Evolutionary conservation across 1,140 invertebrate genomes (phyloP), one percentile per base, ranked within the genome.

Genomic region (Portunus trituberculatus): DNA sequence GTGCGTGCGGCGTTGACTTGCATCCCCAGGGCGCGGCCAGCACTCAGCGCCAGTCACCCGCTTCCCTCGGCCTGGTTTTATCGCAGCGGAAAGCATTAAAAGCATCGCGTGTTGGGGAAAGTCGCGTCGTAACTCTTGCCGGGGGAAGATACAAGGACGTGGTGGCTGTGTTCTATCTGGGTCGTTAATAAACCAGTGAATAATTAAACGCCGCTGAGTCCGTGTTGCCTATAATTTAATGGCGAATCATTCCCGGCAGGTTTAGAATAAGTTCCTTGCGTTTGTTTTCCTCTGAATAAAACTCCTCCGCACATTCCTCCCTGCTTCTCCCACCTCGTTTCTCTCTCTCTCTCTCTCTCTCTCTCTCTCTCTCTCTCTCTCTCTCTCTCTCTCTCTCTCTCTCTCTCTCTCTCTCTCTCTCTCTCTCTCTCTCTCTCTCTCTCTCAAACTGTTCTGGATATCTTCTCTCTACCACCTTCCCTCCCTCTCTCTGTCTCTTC

Each of bases 331-430:
- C 45, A 48, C 45, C 12, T 29, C 28, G 32, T 89, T 10, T 89
- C 45, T 46, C 45, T 45, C 32, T 89, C 31, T 89, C 31, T 89
- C 87, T 89, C 31, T 89, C 32, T 45, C 87, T 89, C 32, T 89
- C 87, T 89, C 31, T 89, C 87, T 89, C 32, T 89, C 87, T 45
- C 32, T 89, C 87, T 45, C 87, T 45, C 31, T 89, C 2, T 87
- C 28, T 6, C 52, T 90, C 28, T 90, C 46, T 29, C 52, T 10
- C 16, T n/a, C 48, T 52, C 20, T 20, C 10, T 32, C 28, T 31
- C 20, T 12, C 16, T 14, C 84, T 31, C 29, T 14, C 84, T 87
- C 84, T 31, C 31, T 87, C 28, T 32, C 31, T 32, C n/a, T 31
- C 86, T 32, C 86, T 32, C 87, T 89, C 16, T 46, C 87, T n/a